A percentile compares a stretch with the other conserved stretches of the same genome.
phyloP scores from a whole-genome alignment of 2,888 invertebrate species.

The Tinea trinotella region DNA sequence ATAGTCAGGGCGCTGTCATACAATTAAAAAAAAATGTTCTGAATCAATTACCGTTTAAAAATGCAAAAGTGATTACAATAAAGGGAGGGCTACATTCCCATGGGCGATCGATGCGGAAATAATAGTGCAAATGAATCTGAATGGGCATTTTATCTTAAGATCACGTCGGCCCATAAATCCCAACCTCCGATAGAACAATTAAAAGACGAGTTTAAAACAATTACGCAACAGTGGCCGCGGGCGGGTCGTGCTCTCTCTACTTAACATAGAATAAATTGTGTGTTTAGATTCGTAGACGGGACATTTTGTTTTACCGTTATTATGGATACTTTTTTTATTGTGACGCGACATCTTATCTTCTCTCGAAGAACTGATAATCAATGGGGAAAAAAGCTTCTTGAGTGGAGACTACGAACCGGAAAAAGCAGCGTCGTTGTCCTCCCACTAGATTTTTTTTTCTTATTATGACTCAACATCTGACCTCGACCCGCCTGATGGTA shows the following conservation, averaged over 20 bases:
- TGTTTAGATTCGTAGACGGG: too few species aligned
- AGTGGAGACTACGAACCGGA: too few species aligned
- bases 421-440: background rate
- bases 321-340: background rate
- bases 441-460: too few species aligned
- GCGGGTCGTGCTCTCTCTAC: conserved; percentile 43
- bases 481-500: too few species aligned
- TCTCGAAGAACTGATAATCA: too few species aligned
- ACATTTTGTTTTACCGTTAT: too few species aligned
- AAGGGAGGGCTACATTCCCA: conserved; percentile 52
- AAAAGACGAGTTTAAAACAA: conserved; percentile 72
- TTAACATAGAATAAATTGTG: background rate
- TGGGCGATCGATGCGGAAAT: conserved; percentile 58
- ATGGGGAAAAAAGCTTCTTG: too few species aligned
- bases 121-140: conserved; percentile 61
- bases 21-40: too few species aligned
- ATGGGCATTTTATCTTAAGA: conserved; percentile 53
- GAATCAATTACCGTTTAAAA: background rate
- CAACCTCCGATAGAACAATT: conserved; percentile 68
- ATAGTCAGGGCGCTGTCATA: too few species aligned
- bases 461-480: too few species aligned
- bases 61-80: conserved; percentile 24
- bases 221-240: conserved; percentile 63
- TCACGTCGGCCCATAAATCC: conserved; percentile 68
- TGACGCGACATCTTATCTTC: too few species aligned